Conservation (phyloP, 2,797 vertebrate species). For the Eidolon dupreanum region DNA sequence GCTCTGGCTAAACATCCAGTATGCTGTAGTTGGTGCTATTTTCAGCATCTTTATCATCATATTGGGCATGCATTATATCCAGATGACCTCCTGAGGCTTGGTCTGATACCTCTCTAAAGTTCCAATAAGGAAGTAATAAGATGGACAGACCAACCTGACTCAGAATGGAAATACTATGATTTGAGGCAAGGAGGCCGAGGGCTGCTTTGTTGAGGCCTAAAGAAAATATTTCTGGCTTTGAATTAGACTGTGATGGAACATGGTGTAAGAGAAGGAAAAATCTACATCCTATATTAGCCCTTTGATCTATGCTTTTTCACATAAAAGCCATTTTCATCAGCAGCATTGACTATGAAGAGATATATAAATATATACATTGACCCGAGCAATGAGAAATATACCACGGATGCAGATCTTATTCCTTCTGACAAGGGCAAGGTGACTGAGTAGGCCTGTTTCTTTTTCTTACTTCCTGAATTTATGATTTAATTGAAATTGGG, state of each 20-base stretch:
- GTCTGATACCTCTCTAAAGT: not conserved
- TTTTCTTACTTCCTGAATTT: conserved; percentile 68
- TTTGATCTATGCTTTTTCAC: conserved; percentile 47
- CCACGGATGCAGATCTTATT: not conserved
- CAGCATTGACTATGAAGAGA: conserved; percentile 57
- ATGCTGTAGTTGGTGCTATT: not conserved
- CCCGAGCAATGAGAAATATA: conserved; percentile 47
- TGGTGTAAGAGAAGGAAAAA: conserved; percentile 18
- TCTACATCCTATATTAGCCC: conserved; percentile 35
- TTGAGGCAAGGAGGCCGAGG: not conserved
- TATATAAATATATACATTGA: conserved; percentile 66
- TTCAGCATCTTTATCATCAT: not conserved
- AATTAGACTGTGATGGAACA: conserved; percentile 19
- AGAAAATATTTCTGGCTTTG: conserved; percentile 5
- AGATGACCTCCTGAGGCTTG: not conserved
- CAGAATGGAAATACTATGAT: not conserved
- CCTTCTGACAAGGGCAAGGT: conserved; percentile 71
- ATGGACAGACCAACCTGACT: conserved; percentile 38
- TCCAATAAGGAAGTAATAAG: not conserved
- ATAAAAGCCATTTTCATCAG: conserved; percentile 62
- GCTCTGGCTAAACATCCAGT: not conserved
- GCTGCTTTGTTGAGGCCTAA: not conserved
- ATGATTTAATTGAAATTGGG: conserved; percentile 73
- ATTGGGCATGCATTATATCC: not conserved
- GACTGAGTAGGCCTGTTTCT: conserved; percentile 64